Evolutionary conservation across 2,888 invertebrate species (phyloP).

Genomic region (Lumbricus terrestris): DNA sequence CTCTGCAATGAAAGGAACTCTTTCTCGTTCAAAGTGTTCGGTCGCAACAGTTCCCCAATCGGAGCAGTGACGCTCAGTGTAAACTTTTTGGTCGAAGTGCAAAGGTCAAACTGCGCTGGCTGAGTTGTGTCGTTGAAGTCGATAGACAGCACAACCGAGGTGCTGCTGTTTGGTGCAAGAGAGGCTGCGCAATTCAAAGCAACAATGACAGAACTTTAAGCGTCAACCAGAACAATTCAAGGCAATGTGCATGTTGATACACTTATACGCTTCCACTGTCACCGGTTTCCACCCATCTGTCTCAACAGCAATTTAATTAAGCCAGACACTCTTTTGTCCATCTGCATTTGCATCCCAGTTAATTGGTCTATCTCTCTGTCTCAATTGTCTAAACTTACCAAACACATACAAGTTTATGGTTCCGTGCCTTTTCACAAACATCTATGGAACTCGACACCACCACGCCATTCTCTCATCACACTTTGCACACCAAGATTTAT

Average conservation of each 20-base stretch:
- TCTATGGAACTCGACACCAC: too few relatives aligned
- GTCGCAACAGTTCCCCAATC: constrained; percentile 82
- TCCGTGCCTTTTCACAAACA: not conserved
- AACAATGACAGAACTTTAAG: not conserved
- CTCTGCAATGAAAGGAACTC: constrained; percentile 65
- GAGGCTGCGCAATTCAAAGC: constrained; percentile 43
- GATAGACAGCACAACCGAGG: constrained; percentile 74
- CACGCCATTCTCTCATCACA: too few relatives aligned
- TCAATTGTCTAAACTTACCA: too few relatives aligned
- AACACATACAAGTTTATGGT: too few relatives aligned
- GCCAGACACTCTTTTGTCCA: not conserved
- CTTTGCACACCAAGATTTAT: too few relatives aligned
- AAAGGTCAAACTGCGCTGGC: constrained; percentile 77
- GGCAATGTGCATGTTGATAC: not conserved
- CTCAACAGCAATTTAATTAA: not conserved
- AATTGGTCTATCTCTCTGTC: not conserved
- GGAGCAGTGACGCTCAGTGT: constrained; percentile 70
- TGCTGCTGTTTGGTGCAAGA: constrained; percentile 68
- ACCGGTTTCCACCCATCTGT: too few relatives aligned
- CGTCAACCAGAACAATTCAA: not conserved
- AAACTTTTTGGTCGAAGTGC: constrained; percentile 53
- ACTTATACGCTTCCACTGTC: not conserved
- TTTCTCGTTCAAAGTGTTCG: constrained; percentile 73
- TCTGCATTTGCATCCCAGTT: not conserved
- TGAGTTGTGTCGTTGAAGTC: constrained; percentile 92